These are phyloP conservation scores for Grallaria varia DNA, from an alignment of 2,113 vertebrate species.

Conservation along the genomic window DNA sequence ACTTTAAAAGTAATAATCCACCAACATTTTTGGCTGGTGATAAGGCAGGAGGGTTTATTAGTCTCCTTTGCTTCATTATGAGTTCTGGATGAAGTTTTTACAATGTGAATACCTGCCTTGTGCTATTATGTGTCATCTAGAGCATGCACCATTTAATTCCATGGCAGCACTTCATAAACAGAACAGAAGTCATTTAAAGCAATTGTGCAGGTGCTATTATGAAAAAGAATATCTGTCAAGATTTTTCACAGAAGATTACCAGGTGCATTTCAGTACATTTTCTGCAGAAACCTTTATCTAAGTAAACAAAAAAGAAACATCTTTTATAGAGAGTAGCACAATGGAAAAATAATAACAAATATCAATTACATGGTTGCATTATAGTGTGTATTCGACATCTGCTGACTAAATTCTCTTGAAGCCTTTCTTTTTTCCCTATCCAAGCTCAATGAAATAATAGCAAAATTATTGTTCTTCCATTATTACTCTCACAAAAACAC, in stretches of 20 bases:
- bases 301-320: neutral
- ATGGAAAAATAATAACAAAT: neutral
- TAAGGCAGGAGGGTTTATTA: neutral
- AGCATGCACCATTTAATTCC: neutral
- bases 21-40: neutral
- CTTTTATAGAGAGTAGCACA: neutral
- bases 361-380: neutral
- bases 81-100: neutral
- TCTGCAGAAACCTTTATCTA: neutral
- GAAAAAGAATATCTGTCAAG: neutral
- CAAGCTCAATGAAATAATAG: neutral
- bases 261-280: neutral
- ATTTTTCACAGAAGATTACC: neutral
- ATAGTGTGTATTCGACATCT: neutral
- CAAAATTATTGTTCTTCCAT: neutral
- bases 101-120: neutral
- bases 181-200: neutral
- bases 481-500: neutral
- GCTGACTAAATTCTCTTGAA: neutral
- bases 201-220: neutral
- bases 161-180: neutral
- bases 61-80: neutral
- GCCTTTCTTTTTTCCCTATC: neutral
- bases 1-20: neutral
- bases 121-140: accelerated